Percentiles rank a stretch among this genome's conserved stretches.
These are phyloP conservation scores for Orchesella flavescens DNA, from an alignment of 2,888 invertebrate species.

Conservation along the genomic window DNA sequence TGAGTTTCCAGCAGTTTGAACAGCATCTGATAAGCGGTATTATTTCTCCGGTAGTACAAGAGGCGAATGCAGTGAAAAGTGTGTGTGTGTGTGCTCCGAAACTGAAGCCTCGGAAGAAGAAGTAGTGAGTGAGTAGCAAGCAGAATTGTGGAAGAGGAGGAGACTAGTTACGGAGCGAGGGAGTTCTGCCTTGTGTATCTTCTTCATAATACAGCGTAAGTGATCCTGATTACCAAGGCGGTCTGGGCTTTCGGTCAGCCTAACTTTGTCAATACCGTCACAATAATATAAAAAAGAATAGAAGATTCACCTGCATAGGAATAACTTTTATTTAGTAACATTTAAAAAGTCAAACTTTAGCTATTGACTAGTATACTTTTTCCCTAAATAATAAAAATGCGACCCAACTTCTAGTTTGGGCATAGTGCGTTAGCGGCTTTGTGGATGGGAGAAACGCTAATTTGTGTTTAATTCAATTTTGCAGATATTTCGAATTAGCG, in stretches of 20 bases:
- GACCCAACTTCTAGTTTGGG: not conserved
- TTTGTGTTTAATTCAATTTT: not conserved
- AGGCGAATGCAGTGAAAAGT: no score
- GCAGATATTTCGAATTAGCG: no score
- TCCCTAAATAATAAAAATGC: not conserved
- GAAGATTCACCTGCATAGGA: not conserved
- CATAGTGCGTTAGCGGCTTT: not conserved
- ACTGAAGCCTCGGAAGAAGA: not conserved
- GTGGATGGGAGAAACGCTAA: not conserved
- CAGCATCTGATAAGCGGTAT: no score
- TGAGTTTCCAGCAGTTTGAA: no score
- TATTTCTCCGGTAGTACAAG: no score
- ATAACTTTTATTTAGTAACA: not conserved
- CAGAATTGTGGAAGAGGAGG: conserved; percentile 24
- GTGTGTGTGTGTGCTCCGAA: no score
- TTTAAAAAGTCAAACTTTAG: no score
- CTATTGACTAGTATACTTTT: no score
- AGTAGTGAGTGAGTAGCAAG: not conserved
- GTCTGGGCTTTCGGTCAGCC: not conserved
- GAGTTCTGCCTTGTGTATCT: conserved; percentile 31
- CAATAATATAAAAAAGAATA: not conserved
- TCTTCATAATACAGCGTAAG: not conserved
- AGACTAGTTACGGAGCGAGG: conserved; percentile 33
- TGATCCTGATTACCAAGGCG: not conserved
- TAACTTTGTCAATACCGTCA: not conserved